Conservation (phyloP, 1,140 invertebrate species). For the Copidosoma floridanum region DNA sequence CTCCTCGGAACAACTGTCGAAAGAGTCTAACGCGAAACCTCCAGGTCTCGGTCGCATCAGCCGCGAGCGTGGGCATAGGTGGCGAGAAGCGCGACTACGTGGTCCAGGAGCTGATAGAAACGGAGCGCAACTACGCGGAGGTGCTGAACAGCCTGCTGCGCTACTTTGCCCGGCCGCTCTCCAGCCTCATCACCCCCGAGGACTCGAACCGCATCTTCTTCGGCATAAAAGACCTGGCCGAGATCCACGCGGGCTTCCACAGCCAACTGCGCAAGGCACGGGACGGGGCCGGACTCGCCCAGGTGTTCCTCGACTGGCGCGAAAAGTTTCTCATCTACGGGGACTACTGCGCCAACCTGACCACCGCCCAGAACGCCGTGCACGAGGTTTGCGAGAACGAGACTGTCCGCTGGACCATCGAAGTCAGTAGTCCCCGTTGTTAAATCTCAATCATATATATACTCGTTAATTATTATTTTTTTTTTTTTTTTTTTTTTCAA, state of each 20-base stretch:
- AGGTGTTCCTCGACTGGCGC: conserved; percentile 86
- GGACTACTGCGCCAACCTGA: conserved; percentile 91
- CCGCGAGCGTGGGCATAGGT: conserved; percentile 32
- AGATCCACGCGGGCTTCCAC: conserved; percentile 83
- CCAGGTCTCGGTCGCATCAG: conserved; percentile 11
- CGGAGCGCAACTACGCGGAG: conserved; percentile 95
- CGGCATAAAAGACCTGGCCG: conserved; percentile 83
- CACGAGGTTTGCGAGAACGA: conserved; percentile 71
- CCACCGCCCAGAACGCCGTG: conserved; percentile 73
- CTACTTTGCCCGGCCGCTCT: conserved; percentile 79
- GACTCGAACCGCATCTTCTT: conserved; percentile 82
- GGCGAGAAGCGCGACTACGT: conserved; percentile 93
- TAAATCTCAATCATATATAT: too few species aligned
- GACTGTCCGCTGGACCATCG: conserved; percentile 57
- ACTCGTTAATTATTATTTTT: conserved; percentile 14
- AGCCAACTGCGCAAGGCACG: conserved; percentile 71
- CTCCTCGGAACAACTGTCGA: too few species aligned
- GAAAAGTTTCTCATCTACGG: conserved; percentile 92
- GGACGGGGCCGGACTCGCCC: conserved; percentile 52
- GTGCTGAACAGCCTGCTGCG: conserved; percentile 85
- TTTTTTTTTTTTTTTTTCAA: neutral
- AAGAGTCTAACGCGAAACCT: too few species aligned
- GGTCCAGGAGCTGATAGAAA: conserved; percentile 92
- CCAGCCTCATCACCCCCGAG: conserved; percentile 67
- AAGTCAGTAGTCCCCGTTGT: too few species aligned